These are phyloP conservation scores for Eupithecia abbreviata DNA, from an alignment of 2,888 invertebrate species.

Conservation along the genomic window DNA sequence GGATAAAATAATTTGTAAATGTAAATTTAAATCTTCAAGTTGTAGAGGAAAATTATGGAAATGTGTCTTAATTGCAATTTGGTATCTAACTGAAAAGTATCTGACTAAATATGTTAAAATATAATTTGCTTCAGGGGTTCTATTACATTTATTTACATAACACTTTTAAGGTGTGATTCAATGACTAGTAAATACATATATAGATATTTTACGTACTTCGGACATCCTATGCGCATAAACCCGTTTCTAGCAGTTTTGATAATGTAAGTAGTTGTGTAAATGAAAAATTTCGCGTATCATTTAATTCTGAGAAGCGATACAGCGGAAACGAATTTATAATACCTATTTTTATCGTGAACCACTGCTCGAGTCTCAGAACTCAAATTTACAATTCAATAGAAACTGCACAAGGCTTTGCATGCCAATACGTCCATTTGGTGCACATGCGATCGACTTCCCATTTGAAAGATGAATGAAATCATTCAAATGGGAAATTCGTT, in stretches of 20 bases:
- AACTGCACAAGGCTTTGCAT: constrained; percentile 81
- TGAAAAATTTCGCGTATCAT: constrained; percentile 11
- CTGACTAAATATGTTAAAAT: neutral
- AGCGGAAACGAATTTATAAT: constrained; percentile 54
- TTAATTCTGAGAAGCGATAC: constrained; percentile 33
- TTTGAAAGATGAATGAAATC: constrained; percentile 80
- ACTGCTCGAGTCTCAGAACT: constrained; percentile 72
- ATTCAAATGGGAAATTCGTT: constrained; percentile 70
- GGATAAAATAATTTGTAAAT: constrained; percentile 6
- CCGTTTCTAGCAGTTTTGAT: neutral
- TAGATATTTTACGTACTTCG: neutral
- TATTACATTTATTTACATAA: neutral
- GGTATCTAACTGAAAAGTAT: neutral
- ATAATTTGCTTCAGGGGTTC: neutral
- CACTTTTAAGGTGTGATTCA: neutral
- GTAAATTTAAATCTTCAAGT: constrained; percentile 10
- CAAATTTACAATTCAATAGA: constrained; percentile 82
- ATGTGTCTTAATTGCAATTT: neutral
- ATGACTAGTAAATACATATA: no score
- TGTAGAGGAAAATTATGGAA: constrained; percentile 1
- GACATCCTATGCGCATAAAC: neutral
- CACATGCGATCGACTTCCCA: constrained; percentile 78
- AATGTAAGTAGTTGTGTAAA: neutral
- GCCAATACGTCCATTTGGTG: constrained; percentile 80
- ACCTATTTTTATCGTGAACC: constrained; percentile 64